Conservation (phyloP, 1,140 invertebrate species). For the Eriosoma lanigerum region DNA sequence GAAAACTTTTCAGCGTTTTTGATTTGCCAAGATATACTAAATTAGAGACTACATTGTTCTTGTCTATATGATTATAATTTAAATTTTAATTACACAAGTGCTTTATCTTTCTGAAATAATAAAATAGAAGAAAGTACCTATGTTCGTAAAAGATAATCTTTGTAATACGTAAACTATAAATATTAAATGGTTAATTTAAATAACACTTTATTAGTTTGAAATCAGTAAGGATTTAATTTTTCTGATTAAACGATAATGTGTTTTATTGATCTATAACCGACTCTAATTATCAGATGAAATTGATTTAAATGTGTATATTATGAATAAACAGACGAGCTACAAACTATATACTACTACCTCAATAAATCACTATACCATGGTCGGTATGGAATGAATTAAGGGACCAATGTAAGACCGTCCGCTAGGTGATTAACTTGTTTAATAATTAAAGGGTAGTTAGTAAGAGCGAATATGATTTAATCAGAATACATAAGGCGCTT, state of each 20-base stretch:
- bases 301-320: too few relatives aligned
- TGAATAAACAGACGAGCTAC: too few relatives aligned
- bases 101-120: not conserved
- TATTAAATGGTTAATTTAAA: too few relatives aligned
- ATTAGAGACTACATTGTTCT: not conserved
- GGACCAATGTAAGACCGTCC: not conserved
- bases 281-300: too few relatives aligned
- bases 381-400: not conserved
- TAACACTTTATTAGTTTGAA: too few relatives aligned
- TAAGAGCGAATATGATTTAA: slow-evolving; percentile 29
- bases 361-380: not conserved
- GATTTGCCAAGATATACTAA: not conserved
- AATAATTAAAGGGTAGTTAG: slow-evolving; percentile 21
- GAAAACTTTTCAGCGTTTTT: not conserved
- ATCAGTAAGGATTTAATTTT: too few relatives aligned
- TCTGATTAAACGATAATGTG: too few relatives aligned
- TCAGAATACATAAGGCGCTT: not conserved
- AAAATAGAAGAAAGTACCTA: not conserved
- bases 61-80: not conserved
- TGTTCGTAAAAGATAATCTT: too few relatives aligned
- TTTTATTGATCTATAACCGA: too few relatives aligned
- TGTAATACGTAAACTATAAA: too few relatives aligned
- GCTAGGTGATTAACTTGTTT: slow-evolving; percentile 10
- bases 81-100: not conserved
- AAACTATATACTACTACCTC: not conserved